Conservation (phyloP, 2,797 vertebrate species). For the Arvicola amphibius region DNA sequence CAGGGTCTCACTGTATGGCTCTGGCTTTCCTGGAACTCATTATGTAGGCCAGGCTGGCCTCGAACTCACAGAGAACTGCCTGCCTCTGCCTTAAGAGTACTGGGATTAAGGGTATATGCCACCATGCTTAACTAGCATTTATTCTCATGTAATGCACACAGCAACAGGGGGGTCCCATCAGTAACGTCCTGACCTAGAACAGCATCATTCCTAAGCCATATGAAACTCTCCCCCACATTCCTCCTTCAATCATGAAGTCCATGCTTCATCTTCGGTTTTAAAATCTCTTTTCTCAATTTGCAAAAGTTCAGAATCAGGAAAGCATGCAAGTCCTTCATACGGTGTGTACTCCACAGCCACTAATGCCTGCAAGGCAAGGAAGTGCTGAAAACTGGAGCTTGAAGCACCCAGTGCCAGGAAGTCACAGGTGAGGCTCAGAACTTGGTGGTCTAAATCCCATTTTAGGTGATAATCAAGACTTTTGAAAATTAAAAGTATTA, state of each 20-base stretch:
- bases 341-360: neutral
- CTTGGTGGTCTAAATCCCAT: neutral
- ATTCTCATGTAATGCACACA: neutral
- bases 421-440: neutral
- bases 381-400: neutral
- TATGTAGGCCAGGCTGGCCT: neutral
- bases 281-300: neutral
- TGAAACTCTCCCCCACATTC: neutral
- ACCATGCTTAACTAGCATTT: neutral
- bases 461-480: neutral
- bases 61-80: neutral
- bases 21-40: neutral
- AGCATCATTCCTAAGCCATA: neutral
- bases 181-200: neutral
- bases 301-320: conserved; percentile 22
- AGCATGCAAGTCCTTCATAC: fast-evolving
- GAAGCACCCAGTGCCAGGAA: neutral
- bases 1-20: neutral
- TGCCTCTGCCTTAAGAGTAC: neutral
- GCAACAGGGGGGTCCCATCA: neutral
- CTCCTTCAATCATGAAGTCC: neutral
- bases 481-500: neutral
- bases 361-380: neutral
- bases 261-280: neutral
- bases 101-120: neutral